Percentiles rank a stretch among this genome's conserved stretches.
Conservation (phyloP, 2,113 vertebrate species). For the Nematolebias whitei region DNA sequence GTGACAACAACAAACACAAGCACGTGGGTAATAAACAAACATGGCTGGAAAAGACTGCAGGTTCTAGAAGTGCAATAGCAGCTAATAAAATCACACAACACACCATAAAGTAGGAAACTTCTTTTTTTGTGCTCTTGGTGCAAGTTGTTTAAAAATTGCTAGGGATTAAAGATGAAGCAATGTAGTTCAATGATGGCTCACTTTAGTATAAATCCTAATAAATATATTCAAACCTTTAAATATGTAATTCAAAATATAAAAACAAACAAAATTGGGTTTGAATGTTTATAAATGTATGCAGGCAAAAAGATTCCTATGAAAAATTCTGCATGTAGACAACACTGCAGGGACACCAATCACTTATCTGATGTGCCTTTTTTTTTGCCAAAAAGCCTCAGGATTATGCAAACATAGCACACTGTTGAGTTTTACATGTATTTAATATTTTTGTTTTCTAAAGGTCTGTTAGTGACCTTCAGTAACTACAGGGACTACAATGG, state of each 20-base stretch:
- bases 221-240: no score
- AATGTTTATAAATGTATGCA: neutral
- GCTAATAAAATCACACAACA: no score
- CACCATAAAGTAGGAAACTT: neutral
- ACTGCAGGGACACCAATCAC: constrained; percentile 6
- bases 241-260: neutral
- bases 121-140: neutral
- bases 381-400: neutral
- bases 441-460: constrained; percentile 29
- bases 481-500: neutral
- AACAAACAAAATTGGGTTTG: neutral
- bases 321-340: constrained; percentile 21
- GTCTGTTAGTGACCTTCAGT: constrained; percentile 19
- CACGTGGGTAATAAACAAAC: neutral
- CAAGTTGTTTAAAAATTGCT: neutral
- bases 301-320: constrained; percentile 2
- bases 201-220: no score
- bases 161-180: neutral
- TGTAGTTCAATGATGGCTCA: neutral
- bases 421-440: constrained; percentile 22
- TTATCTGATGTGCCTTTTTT: constrained; percentile 15
- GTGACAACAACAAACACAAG: neutral
- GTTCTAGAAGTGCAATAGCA: no score
- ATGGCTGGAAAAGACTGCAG: neutral
- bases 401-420: neutral